Evolutionary conservation across 2,888 invertebrate genomes (phyloP).

Genomic region (Didymodactylos carnosus): DNA sequence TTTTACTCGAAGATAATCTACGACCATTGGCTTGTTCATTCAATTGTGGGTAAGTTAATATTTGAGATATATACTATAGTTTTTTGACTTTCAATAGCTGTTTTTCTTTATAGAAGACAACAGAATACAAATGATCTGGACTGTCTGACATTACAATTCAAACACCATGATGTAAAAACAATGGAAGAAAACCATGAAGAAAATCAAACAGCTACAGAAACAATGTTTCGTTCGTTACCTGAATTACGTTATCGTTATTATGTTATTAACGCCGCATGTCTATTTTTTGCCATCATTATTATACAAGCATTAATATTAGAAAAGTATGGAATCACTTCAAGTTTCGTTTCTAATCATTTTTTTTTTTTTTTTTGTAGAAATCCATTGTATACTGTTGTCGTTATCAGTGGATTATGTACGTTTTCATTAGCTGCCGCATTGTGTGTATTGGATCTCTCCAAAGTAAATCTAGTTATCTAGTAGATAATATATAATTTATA

Average conservation of each 20-base stretch:
- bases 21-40: neutral
- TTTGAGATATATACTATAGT: no score
- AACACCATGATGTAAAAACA: neutral
- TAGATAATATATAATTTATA: neutral
- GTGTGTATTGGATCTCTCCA: constrained; percentile 1
- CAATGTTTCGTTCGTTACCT: neutral
- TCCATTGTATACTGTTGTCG: neutral
- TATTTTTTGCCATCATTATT: neutral
- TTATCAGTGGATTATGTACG: neutral
- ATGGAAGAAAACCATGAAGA: neutral
- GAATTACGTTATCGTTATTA: neutral
- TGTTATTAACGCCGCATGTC: neutral
- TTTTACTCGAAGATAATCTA: neutral
- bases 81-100: no score
- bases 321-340: neutral
- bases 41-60: neutral
- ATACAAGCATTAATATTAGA: neutral
- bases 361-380: neutral
- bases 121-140: neutral
- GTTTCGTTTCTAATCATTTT: neutral
- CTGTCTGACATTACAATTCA: neutral
- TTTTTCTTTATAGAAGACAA: neutral
- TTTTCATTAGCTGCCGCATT: neutral
- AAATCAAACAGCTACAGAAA: neutral
- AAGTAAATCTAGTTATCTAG: neutral